Evolutionary conservation across 2,888 invertebrate genomes (phyloP).

Genomic region (Philereme vetulata): DNA sequence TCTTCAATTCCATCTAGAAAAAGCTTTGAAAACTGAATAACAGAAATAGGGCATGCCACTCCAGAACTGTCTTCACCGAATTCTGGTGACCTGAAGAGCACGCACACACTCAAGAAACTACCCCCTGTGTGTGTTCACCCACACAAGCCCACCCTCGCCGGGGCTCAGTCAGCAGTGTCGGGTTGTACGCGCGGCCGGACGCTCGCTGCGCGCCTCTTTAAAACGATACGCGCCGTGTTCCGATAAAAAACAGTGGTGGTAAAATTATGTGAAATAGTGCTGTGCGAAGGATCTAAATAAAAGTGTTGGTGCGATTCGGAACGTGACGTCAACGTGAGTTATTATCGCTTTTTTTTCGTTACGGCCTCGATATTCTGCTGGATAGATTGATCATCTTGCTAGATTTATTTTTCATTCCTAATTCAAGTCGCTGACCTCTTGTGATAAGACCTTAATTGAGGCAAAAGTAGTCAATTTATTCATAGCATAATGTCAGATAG

Average conservation of each 20-base stretch:
- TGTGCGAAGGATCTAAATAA: slow-evolving; percentile 31
- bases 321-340: slow-evolving; percentile 40
- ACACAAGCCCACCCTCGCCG: slow-evolving; percentile 45
- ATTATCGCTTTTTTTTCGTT: slow-evolving; percentile 29
- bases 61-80: slow-evolving; percentile 69
- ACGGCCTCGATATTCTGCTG: slow-evolving; percentile 32
- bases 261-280: slow-evolving; percentile 29
- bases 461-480: slow-evolving; percentile 9
- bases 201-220: slow-evolving; percentile 37
- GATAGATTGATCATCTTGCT: slow-evolving; percentile 22
- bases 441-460: slow-evolving; percentile 4
- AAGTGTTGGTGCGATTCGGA: slow-evolving; percentile 33
- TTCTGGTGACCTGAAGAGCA: slow-evolving; percentile 74
- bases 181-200: slow-evolving; percentile 43
- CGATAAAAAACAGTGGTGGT: slow-evolving; percentile 22
- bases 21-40: slow-evolving; percentile 36
- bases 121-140: slow-evolving; percentile 48
- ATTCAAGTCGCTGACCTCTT: slow-evolving; percentile 11
- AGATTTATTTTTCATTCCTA: slow-evolving; percentile 15
- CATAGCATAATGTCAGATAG: slow-evolving; percentile 18
- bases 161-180: slow-evolving; percentile 61
- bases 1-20: slow-evolving; percentile 27
- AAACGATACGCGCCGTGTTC: slow-evolving; percentile 31
- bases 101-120: slow-evolving; percentile 54
- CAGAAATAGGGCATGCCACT: slow-evolving; percentile 68